These are phyloP conservation scores for Sylvilagus bachmani DNA, from an alignment of 2,113 vertebrate species.

Conservation along the genomic window DNA sequence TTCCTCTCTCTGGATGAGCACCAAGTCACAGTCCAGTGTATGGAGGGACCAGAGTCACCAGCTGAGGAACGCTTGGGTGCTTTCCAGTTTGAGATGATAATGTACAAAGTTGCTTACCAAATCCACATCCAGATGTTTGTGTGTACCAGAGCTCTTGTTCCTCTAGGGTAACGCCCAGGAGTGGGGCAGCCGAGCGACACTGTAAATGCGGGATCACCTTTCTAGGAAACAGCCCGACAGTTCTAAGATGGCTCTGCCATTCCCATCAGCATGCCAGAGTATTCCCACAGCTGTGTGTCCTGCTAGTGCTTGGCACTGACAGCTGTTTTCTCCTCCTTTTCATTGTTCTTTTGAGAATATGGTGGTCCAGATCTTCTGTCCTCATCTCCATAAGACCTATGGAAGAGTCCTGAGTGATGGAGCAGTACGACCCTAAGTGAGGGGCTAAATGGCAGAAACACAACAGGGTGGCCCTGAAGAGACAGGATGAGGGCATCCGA, in stretches of 20 bases:
- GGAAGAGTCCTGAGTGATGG: background rate
- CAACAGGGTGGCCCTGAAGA: background rate
- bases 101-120: background rate
- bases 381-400: background rate
- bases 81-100: background rate
- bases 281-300: background rate
- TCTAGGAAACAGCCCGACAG: background rate
- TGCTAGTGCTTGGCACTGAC: background rate
- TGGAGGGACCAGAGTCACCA: background rate
- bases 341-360: background rate
- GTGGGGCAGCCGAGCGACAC: background rate
- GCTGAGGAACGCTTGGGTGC: background rate
- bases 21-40: background rate
- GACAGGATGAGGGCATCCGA: background rate
- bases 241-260: background rate
- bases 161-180: background rate
- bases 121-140: background rate
- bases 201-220: background rate
- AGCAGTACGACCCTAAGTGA: background rate
- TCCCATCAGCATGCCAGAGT: background rate
- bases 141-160: background rate
- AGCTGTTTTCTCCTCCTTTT: background rate
- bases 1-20: background rate
- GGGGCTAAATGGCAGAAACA: background rate
- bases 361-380: background rate